Percentiles rank a stretch among this genome's conserved stretches.
phyloP scores from a whole-genome alignment of 1,140 invertebrate genomes.

The Oncopeltus fasciatus region DNA sequence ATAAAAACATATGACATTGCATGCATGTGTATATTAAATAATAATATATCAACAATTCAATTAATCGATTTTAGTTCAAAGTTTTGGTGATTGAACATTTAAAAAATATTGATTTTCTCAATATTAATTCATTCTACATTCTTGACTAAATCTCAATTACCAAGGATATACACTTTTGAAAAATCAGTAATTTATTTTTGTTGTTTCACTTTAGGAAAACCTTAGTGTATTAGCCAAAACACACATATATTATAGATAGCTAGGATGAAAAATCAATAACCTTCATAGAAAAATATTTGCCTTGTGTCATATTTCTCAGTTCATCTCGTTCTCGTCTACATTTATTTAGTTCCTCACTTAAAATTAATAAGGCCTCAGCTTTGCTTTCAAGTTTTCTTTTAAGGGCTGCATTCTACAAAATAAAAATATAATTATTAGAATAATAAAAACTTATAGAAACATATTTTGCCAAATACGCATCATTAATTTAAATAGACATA shows the following conservation, averaged over 20 bases:
- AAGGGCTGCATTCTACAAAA: slow-evolving; percentile 37
- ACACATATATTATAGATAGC: background rate
- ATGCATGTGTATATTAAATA: too few relatives aligned
- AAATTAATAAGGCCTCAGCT: slow-evolving; percentile 57
- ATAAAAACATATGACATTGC: too few relatives aligned
- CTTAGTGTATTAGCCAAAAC: too few relatives aligned
- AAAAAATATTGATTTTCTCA: too few relatives aligned
- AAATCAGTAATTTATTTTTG: background rate
- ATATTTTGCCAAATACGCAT: too few relatives aligned
- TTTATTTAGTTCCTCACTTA: slow-evolving; percentile 62
- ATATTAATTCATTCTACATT: background rate
- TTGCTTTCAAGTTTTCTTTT: slow-evolving; percentile 64
- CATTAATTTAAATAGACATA: too few relatives aligned
- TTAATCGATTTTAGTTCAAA: too few relatives aligned
- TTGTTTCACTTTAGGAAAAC: background rate
- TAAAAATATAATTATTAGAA: background rate
- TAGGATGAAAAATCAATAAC: background rate
- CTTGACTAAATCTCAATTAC: background rate
- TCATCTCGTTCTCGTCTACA: slow-evolving; percentile 57
- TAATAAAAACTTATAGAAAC: too few relatives aligned
- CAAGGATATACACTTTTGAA: background rate
- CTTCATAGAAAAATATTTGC: background rate
- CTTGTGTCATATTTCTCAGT: background rate
- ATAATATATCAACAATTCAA: too few relatives aligned
- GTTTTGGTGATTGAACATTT: too few relatives aligned